Evolutionary conservation across 2,888 invertebrate species (phyloP), one percentile per base, ranked within the genome.

Genomic region (Axea sp.): DNA sequence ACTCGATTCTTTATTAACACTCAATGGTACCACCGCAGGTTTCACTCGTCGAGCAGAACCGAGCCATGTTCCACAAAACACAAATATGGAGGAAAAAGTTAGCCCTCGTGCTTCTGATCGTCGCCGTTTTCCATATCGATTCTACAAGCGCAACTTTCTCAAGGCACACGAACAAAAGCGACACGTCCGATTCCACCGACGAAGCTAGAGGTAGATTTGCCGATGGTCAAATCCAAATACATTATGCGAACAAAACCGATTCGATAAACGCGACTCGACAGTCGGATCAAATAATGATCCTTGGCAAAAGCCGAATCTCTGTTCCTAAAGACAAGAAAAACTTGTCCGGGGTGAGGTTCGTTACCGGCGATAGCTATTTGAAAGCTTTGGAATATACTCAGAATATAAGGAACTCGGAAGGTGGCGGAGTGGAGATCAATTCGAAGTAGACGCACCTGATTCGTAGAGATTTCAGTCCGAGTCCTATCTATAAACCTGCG

Each of bases 331-430:
- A 53, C 6, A 72, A 75, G 9, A 37, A 35, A 1, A 60, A 74
- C 12, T 75, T 68, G 68, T 73, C 60, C n/a, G 75, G 39, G 3
- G 60, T 77, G 0, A 79, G 73, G 37, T 26, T 67, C 0, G 73
- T 77, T 3, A 17, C 76, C n/a, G 78, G 68, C 14, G 92, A 93
- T 83, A 91, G 92, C 1, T 93, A 93, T 79, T 84, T 93, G 76
- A 91, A 92, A 31, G 93, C 93, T 1, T 90, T 92, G 78, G 90
- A 90, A 3, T 90, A 91, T 78, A 91, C 92, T 81, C 83, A 89
- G 84, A 81, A 89, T 85, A 86, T 90, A 87, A 77, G 90, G 87
- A 83, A 83, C 47, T 73, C 77, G 0, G 6, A 69, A 0, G 45
- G 8, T 17, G 60, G 60, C 1, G 43, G 33, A 7, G 45, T 65